phyloP scores from a whole-genome alignment of 2,113 vertebrate species.

The Leptodactylus fuscus region DNA sequence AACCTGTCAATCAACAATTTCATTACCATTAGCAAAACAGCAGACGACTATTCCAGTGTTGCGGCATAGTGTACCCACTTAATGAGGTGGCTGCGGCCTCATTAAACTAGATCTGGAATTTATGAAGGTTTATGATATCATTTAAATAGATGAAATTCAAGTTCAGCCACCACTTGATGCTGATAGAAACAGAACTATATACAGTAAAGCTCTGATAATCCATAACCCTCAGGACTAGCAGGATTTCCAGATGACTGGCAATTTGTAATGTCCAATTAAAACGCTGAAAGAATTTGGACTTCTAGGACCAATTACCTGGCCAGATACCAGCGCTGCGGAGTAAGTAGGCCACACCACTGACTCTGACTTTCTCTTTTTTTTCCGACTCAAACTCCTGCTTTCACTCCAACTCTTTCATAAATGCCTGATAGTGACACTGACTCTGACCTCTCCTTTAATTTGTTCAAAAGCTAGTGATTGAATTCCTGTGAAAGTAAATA shows the following conservation, averaged over 20 bases:
- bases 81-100: background rate
- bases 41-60: background rate
- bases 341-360: too few relatives aligned
- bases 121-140: background rate
- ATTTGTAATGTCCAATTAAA: background rate
- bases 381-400: too few relatives aligned
- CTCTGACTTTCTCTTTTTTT: too few relatives aligned
- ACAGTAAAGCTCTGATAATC: background rate
- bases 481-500: too few relatives aligned
- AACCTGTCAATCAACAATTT: conserved; percentile 12
- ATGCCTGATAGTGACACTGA: too few relatives aligned
- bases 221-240: background rate
- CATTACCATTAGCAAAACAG: background rate
- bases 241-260: background rate
- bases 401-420: too few relatives aligned
- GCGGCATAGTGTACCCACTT: background rate
- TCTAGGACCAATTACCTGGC: background rate
- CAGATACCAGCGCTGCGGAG: too few relatives aligned
- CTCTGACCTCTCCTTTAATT: too few relatives aligned
- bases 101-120: background rate
- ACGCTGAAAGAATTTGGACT: background rate
- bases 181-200: background rate
- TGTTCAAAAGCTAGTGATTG: too few relatives aligned
- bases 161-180: background rate
- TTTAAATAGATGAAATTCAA: background rate